phyloP scores from a whole-genome alignment of 2,797 vertebrate species.

The Heteromormyrus szaboi region DNA sequence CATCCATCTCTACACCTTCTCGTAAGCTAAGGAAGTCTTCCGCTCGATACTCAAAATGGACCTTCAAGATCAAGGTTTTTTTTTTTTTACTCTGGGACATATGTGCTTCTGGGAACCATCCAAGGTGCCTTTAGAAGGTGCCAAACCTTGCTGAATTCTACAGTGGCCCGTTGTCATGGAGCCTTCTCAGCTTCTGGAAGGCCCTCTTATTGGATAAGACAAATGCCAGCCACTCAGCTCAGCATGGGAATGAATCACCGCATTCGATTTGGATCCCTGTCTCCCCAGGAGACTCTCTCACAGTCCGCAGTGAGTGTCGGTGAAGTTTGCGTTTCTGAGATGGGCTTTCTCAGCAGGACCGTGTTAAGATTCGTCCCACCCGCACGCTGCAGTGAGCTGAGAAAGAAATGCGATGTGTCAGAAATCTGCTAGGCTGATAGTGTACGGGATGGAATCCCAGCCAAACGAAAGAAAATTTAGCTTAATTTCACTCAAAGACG shows the following conservation, averaged over 20 bases:
- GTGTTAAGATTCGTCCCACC: neutral
- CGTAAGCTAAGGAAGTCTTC: neutral
- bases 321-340: neutral
- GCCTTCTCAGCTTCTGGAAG: neutral
- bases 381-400: neutral
- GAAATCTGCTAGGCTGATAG: neutral
- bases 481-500: neutral
- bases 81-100: neutral
- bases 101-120: neutral
- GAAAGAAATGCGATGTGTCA: neutral
- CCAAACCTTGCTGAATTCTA: neutral
- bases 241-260: neutral
- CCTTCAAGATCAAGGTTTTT: neutral
- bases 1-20: neutral
- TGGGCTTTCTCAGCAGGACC: neutral
- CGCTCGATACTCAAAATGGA: neutral
- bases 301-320: neutral
- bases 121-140: neutral
- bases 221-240: conserved; percentile 12
- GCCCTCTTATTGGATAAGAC: conserved; percentile 5
- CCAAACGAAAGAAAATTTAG: neutral
- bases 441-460: neutral
- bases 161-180: neutral
- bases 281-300: neutral
- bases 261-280: neutral